Evolutionary conservation across 2,888 invertebrate species (phyloP).

Genomic region (Hyposoter didymator): DNA sequence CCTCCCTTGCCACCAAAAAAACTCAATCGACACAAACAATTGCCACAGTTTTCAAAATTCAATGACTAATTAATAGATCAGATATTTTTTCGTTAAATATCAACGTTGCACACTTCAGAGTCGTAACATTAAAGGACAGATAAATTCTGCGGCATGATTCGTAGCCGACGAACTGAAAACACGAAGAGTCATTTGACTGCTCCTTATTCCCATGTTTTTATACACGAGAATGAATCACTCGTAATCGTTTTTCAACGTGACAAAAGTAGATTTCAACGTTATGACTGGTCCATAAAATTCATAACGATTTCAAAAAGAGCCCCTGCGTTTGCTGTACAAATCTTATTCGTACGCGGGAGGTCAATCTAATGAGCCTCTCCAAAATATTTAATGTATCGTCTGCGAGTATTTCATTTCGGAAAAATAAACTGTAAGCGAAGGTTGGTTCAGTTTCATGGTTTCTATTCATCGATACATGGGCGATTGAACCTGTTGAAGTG

Average conservation of each 20-base stretch:
- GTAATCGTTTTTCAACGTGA: not conserved
- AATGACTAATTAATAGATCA: too few relatives aligned
- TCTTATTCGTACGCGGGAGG: not conserved
- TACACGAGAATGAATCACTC: not conserved
- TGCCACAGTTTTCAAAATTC: too few relatives aligned
- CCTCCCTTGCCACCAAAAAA: too few relatives aligned
- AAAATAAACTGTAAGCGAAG: constrained; percentile 20
- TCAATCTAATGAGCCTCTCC: not conserved
- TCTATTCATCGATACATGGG: not conserved
- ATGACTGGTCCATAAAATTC: not conserved
- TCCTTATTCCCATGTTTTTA: not conserved
- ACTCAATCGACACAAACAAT: too few relatives aligned
- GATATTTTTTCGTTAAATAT: too few relatives aligned
- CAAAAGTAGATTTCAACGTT: not conserved
- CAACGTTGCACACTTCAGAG: too few relatives aligned
- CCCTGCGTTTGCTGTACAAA: not conserved
- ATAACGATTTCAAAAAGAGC: not conserved
- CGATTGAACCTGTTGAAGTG: constrained; percentile 8
- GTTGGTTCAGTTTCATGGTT: not conserved
- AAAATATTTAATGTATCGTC: not conserved
- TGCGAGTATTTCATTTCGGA: not conserved
- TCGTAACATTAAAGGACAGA: too few relatives aligned
- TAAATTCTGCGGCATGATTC: not conserved
- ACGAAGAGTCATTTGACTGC: not conserved
- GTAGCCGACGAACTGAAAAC: not conserved